These are phyloP conservation scores for Phalangium opilio DNA, from an alignment of 2,888 invertebrate species.

Conservation along the genomic window DNA sequence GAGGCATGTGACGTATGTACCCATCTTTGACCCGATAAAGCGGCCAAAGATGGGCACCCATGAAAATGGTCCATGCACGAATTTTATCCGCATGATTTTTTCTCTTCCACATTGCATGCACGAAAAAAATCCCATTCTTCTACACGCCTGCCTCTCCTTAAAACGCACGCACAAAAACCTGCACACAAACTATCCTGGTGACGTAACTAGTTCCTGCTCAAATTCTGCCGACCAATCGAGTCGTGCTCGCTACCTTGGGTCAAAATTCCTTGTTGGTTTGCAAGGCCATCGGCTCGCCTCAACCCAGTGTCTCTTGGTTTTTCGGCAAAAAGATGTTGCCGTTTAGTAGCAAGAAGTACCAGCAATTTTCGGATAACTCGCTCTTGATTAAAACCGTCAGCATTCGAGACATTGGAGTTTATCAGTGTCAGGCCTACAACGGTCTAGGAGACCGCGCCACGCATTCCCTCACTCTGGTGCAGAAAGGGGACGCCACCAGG, in stretches of 20 bases:
- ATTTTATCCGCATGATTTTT: no score
- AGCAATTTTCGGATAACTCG: constrained; percentile 55
- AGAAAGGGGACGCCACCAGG: no score
- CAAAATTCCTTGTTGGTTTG: constrained; percentile 24
- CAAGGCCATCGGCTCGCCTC: constrained; percentile 21
- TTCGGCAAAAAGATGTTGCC: constrained; percentile 59
- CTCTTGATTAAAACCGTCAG: constrained; percentile 55
- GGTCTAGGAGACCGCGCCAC: constrained; percentile 55
- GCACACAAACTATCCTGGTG: not conserved
- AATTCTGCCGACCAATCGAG: constrained; percentile 16
- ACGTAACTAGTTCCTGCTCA: constrained; percentile 19
- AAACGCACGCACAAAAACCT: no score
- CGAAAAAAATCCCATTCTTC: not conserved
- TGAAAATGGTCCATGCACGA: no score
- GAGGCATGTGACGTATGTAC: no score
- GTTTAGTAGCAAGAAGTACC: constrained; percentile 47
- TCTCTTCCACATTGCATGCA: not conserved
- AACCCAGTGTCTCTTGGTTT: constrained; percentile 37
- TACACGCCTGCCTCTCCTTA: no score
- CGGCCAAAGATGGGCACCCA: no score
- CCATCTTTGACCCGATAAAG: no score
- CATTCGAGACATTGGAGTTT: constrained; percentile 58
- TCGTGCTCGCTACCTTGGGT: constrained; percentile 21
- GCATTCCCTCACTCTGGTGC: no score
- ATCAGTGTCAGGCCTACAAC: constrained; percentile 80